Percentiles rank a stretch among this genome's conserved stretches.
phyloP scores from a whole-genome alignment of 37 sponge, comb jelly and placozoan genomes.

The Haliclona indistincta region DNA sequence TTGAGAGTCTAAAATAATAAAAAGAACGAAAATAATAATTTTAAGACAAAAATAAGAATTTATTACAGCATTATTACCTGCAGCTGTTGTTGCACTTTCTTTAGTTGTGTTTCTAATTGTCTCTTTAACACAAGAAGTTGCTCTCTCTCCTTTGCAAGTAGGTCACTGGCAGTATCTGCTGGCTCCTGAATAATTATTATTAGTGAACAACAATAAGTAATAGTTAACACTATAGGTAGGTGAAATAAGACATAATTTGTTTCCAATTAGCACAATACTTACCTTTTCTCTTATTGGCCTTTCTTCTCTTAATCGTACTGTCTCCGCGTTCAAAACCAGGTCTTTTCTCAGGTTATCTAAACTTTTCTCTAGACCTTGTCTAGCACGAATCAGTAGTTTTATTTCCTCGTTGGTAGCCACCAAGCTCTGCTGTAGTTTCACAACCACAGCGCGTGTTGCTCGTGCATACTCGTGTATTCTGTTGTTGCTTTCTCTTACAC shows the following conservation, averaged over 20 bases:
- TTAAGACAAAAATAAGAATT: not conserved
- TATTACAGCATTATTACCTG: no score
- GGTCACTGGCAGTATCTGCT: constrained; percentile 44
- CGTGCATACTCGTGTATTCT: constrained; percentile 54
- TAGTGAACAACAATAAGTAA: not conserved
- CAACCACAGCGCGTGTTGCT: constrained; percentile 46
- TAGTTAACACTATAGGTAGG: not conserved
- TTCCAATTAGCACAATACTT: not conserved
- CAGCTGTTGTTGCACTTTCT: constrained; percentile 40
- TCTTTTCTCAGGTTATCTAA: constrained; percentile 79
- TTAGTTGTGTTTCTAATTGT: constrained; percentile 52
- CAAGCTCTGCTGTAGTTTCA: constrained; percentile 30
- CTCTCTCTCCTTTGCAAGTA: constrained; percentile 31
- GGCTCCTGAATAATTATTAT: not conserved
- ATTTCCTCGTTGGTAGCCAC: constrained; percentile 68
- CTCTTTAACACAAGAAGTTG: constrained; percentile 48
- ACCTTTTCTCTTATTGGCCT: constrained; percentile 76
- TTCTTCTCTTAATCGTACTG: constrained; percentile 22
- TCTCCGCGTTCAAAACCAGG: constrained; percentile 46
- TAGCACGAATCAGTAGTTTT: constrained; percentile 46
- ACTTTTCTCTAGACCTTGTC: constrained; percentile 67
- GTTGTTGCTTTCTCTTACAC: constrained; percentile 56
- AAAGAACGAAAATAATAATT: no score
- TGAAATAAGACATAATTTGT: not conserved
- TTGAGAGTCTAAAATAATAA: constrained; percentile 24